A percentile compares a stretch with the other conserved stretches of the same genome.
Evolutionary conservation across 2,797 vertebrate species (phyloP).

Genomic region (Cossypha dichroa): DNA sequence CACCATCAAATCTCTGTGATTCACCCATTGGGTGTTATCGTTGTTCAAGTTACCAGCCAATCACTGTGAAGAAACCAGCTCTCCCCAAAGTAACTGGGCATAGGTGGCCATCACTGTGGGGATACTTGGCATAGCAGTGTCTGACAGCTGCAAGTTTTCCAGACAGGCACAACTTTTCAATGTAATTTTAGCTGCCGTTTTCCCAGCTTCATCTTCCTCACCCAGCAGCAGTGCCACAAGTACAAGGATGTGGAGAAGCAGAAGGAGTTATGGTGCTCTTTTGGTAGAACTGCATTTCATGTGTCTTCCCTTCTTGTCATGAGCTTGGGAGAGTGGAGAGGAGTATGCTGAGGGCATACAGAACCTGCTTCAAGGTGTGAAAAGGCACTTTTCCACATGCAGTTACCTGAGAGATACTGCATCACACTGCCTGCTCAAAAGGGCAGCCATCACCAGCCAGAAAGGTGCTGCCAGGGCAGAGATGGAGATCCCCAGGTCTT

Average conservation of each 20-base stretch:
- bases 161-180: neutral
- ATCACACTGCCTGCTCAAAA: neutral
- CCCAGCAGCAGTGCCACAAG: neutral
- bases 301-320: neutral
- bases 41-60: neutral
- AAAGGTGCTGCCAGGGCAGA: neutral
- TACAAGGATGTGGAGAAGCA: neutral
- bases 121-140: neutral
- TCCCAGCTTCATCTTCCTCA: neutral
- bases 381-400: neutral
- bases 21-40: neutral
- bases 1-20: neutral
- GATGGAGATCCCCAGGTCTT: neutral
- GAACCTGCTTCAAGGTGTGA: neutral
- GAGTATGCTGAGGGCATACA: neutral
- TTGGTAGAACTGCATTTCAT: neutral
- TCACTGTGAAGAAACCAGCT: neutral
- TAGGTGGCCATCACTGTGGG: neutral
- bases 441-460: neutral
- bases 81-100: fast-evolving
- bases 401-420: neutral
- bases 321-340: neutral
- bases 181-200: neutral
- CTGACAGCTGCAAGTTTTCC: neutral
- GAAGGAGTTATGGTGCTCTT: neutral